These are phyloP conservation scores for Metallyticus violacea DNA, from an alignment of 2,888 invertebrate species.

Conservation along the genomic window DNA sequence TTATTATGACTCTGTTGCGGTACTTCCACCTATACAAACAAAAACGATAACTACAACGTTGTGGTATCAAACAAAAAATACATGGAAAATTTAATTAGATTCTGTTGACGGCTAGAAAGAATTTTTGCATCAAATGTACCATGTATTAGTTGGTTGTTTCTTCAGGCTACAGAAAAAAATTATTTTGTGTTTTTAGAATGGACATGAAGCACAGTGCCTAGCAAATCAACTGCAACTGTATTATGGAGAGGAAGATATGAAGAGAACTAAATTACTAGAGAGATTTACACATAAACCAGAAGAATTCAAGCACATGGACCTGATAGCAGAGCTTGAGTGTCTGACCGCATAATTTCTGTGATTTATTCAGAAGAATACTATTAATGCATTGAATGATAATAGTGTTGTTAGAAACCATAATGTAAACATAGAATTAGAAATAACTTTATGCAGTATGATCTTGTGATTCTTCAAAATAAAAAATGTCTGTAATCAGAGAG, in stretches of 20 bases:
- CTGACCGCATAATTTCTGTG: too few relatives aligned
- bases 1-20: too few relatives aligned
- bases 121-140: too few relatives aligned
- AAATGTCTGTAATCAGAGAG: too few relatives aligned
- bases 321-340: constrained; percentile 69
- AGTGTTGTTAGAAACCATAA: not conserved
- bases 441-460: too few relatives aligned
- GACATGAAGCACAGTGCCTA: constrained; percentile 79
- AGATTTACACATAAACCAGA: constrained; percentile 68
- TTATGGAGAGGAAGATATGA: constrained; percentile 64
- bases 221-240: constrained; percentile 84
- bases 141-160: too few relatives aligned
- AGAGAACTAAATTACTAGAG: constrained; percentile 61
- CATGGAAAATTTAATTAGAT: not conserved
- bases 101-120: not conserved
- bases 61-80: not conserved
- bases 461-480: too few relatives aligned
- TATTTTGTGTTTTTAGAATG: constrained; percentile 46
- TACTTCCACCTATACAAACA: too few relatives aligned
- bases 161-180: too few relatives aligned
- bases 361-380: not conserved
- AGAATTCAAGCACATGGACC: constrained; percentile 77
- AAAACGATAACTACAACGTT: too few relatives aligned
- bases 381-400: not conserved
- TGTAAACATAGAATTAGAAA: not conserved